Percentiles rank a stretch among this genome's conserved stretches.
Evolutionary conservation across 2,113 vertebrate genomes (phyloP).

Genomic region (Thermophis baileyi): DNA sequence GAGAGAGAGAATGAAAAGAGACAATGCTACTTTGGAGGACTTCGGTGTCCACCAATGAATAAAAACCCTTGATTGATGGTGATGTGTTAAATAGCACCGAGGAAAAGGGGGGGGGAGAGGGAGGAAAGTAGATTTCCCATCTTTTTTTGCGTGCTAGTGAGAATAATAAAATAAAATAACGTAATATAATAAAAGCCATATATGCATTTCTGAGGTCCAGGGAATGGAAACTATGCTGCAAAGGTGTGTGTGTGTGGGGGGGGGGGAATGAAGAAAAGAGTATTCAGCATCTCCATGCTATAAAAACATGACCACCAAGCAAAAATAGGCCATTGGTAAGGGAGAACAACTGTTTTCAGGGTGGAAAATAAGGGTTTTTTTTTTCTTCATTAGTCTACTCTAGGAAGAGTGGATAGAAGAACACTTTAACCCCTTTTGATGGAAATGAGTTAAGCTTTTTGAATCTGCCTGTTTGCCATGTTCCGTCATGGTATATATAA

Average conservation of each 20-base stretch:
- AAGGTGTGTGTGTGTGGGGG: not conserved
- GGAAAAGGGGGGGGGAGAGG: too few species aligned
- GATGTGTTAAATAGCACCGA: too few species aligned
- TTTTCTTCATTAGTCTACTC: not conserved
- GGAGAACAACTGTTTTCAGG: not conserved
- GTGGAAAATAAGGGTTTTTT: not conserved
- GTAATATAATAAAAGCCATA: too few species aligned
- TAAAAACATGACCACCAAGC: not conserved
- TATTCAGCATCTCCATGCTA: not conserved
- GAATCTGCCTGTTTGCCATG: not conserved
- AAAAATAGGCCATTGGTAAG: not conserved
- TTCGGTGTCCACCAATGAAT: not conserved
- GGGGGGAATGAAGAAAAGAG: not conserved
- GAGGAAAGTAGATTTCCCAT: not conserved
- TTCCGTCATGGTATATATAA: not conserved
- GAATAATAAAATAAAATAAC: too few species aligned
- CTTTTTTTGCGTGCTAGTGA: not conserved
- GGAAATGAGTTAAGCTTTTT: not conserved
- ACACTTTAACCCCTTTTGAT: not conserved
- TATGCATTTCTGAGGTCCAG: not conserved
- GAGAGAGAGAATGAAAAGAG: not conserved
- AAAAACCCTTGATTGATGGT: not conserved
- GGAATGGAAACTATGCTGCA: not conserved
- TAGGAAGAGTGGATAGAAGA: not conserved
- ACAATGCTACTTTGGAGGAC: not conserved